Evolutionary conservation across 2,113 vertebrate genomes (phyloP).

Genomic region (Ophiodon elongatus): DNA sequence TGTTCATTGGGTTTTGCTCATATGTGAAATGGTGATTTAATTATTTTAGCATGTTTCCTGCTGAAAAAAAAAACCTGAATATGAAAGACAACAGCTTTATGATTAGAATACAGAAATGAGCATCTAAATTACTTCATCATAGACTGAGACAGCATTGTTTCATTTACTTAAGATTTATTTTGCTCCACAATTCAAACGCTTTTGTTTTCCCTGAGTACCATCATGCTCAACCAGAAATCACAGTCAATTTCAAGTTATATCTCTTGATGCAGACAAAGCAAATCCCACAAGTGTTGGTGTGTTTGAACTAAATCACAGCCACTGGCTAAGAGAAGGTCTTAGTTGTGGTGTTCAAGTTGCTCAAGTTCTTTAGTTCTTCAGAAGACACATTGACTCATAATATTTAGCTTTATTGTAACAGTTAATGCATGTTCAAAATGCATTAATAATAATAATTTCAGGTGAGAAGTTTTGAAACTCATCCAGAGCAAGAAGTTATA

Average conservation of each 20-base stretch:
- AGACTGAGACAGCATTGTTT: conserved; percentile 34
- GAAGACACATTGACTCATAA: background rate
- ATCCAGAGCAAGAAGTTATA: background rate
- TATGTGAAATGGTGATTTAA: background rate
- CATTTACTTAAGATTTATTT: conserved; percentile 43
- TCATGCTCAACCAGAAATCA: background rate
- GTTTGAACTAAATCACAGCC: conserved; percentile 2
- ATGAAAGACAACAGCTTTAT: conserved; percentile 28
- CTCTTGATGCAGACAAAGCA: conserved; percentile 9
- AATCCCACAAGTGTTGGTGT: conserved; percentile 4
- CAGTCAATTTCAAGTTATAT: conserved; percentile 6
- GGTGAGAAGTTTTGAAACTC: background rate
- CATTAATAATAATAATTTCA: background rate
- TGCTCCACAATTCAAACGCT: conserved; percentile 51
- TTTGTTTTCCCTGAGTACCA: conserved; percentile 18
- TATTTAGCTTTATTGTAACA: background rate
- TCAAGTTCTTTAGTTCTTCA: conserved; percentile 1
- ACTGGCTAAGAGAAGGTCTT: background rate
- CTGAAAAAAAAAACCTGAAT: conserved; percentile 20
- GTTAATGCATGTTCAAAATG: background rate
- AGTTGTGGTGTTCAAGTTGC: background rate
- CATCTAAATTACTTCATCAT: conserved; percentile 27
- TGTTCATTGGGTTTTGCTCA: conserved; percentile 24
- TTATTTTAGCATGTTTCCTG: background rate
- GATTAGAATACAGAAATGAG: conserved; percentile 46